Evolutionary conservation across 2,888 invertebrate genomes (phyloP), one percentile per base, ranked within the genome.

Genomic region (Pelosia muscerda): DNA sequence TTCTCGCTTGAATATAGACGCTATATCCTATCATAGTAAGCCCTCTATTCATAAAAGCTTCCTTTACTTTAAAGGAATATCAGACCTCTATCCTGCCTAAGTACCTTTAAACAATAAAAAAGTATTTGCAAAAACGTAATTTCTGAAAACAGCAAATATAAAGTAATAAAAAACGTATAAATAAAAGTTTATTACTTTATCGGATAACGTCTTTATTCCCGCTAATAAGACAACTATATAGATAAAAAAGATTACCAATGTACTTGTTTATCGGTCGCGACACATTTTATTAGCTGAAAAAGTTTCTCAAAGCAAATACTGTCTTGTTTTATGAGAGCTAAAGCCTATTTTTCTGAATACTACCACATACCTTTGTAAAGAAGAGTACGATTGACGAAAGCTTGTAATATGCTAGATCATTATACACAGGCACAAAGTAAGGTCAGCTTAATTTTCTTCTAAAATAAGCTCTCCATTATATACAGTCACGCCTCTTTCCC

Each of bases 161-260:
- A 31, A 57, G 11, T 19, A 57, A n/a, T 28, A 15, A 22, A 11
- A 26, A 9, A 31, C n/a, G n/a, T 22, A 55, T 22, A 13, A 54
- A 53, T 26, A 28, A 54, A 25, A 59, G 13, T 68, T 65, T 78
- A 69, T 69, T 72, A 59, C 55, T 72, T 61, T 63, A 78, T 67
- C 55, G n/a, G 13, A 11, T 63, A 54, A 65, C 55, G 56, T 31
- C 67, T 70, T 67, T 59, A 73, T 63, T 69, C 28, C 42, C 55
- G 66, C 31, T 60, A 68, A 42, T 76, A 65, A 76, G 38, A 60
- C 63, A 38, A 71, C 65, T 54, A 55, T 74, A 65, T 66, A 74
- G 69, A 75, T 71, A 68, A 73, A 63, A 26, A 23, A 63, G 78
- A 78, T 77, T 74, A 25, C 10, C 58, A 28, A 19, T 59, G 31